These are phyloP conservation scores for Uria aalge DNA, from an alignment of 2,113 vertebrate species.

Conservation along the genomic window DNA sequence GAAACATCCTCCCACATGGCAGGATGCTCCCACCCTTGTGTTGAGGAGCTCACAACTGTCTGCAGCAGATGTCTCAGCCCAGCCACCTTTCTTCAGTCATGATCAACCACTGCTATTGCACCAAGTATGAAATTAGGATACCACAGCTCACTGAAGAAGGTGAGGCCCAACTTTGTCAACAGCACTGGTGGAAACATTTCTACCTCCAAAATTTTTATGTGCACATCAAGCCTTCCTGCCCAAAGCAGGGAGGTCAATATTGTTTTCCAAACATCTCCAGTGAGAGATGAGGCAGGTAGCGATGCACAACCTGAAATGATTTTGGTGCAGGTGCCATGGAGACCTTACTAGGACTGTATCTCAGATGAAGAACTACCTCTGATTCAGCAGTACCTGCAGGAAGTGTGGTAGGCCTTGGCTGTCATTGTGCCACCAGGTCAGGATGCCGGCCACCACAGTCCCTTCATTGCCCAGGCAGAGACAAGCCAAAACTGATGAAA, in stretches of 20 bases:
- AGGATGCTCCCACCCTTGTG: not conserved
- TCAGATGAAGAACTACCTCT: fast-evolving
- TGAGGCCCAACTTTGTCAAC: not conserved
- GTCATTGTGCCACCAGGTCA: fast-evolving
- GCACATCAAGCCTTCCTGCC: not conserved
- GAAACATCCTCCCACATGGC: not conserved
- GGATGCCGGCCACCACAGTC: not conserved
- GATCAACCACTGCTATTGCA: not conserved
- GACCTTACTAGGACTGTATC: not conserved
- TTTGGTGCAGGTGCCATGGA: not conserved
- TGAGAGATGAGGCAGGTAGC: not conserved
- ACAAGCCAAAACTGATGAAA: not conserved
- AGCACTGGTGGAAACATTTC: not conserved
- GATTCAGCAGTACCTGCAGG: not conserved
- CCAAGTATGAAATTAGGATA: not conserved
- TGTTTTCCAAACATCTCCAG: not conserved
- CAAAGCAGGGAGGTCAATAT: not conserved
- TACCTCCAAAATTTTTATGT: not conserved
- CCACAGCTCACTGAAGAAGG: not conserved
- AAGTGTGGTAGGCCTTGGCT: not conserved
- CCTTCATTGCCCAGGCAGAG: not conserved
- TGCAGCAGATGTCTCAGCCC: not conserved
- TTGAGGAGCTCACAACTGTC: not conserved
- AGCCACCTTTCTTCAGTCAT: not conserved
- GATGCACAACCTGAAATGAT: fast-evolving